Evolutionary conservation across 1,140 invertebrate species (phyloP).

Genomic region (Caenorhabditis brenneri): DNA sequence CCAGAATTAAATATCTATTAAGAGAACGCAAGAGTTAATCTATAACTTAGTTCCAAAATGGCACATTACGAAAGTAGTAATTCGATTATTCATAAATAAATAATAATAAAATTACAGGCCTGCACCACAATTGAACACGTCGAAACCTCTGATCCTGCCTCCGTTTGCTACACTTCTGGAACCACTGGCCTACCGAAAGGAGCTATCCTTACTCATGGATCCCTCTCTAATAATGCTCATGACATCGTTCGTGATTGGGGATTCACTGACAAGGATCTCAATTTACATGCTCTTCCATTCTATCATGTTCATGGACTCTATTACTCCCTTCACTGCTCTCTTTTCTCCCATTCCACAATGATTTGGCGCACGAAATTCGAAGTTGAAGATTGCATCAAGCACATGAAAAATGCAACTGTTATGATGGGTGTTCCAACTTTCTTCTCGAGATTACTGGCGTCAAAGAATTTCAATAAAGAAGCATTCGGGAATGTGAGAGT

Average conservation of each 20-base stretch:
- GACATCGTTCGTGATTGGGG: conserved; percentile 60
- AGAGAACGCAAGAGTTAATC: too few relatives aligned
- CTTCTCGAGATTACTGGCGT: conserved; percentile 52
- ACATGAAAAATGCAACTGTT: conserved; percentile 65
- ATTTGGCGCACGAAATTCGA: conserved; percentile 67
- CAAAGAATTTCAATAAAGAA: conserved; percentile 43
- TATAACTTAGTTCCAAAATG: too few relatives aligned
- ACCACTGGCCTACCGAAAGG: conserved; percentile 69
- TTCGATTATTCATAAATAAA: too few relatives aligned
- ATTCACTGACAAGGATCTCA: conserved; percentile 51
- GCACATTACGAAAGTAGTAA: too few relatives aligned
- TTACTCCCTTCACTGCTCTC: conserved; percentile 61
- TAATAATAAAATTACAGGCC: not conserved
- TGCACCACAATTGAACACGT: conserved; percentile 57
- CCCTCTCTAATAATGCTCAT: conserved; percentile 63
- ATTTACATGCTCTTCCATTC: conserved; percentile 63
- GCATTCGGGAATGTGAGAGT: conserved; percentile 63
- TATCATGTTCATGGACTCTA: conserved; percentile 71
- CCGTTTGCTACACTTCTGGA: conserved; percentile 67
- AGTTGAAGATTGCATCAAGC: conserved; percentile 64
- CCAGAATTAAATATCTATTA: too few relatives aligned
- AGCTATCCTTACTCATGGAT: conserved; percentile 69
- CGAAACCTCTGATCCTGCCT: conserved; percentile 59
- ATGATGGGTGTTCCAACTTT: conserved; percentile 70
- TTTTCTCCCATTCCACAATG: conserved; percentile 64